Percentiles rank a stretch among this genome's conserved stretches.
phyloP scores from a whole-genome alignment of 2,113 vertebrate genomes.

The Syngnathoides biaculeatus region DNA sequence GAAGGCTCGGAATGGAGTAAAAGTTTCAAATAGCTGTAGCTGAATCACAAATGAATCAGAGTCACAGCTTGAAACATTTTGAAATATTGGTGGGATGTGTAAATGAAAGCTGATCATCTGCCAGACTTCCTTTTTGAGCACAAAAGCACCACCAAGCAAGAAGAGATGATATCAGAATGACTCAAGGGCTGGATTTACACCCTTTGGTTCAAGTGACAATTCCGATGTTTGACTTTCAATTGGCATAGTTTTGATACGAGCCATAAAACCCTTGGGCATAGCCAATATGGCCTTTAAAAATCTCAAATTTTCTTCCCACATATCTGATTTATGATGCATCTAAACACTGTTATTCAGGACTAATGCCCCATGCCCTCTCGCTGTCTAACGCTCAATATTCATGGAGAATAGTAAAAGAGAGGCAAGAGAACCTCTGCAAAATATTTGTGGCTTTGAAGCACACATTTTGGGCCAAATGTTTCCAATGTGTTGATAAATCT shows the following conservation, averaged over 20 bases:
- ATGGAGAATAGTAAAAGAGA: too few species aligned
- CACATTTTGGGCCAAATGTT: too few species aligned
- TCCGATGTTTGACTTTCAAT: neutral
- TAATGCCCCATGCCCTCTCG: too few species aligned
- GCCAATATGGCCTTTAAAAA: neutral
- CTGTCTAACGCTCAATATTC: too few species aligned
- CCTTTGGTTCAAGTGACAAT: neutral
- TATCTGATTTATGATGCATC: neutral
- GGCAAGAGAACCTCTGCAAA: too few species aligned
- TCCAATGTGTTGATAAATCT: too few species aligned
- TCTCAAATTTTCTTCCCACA: neutral
- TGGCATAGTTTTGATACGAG: neutral
- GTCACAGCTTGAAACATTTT: conserved; percentile 8
- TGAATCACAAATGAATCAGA: conserved; percentile 53
- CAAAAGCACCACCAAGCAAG: neutral
- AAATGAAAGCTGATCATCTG: conserved; percentile 23
- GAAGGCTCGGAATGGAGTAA: conserved; percentile 9
- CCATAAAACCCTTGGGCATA: neutral
- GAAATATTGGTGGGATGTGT: conserved; percentile 14
- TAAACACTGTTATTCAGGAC: too few species aligned
- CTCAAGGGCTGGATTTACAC: neutral
- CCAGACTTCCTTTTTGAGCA: neutral
- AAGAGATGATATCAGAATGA: neutral
- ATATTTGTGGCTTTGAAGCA: too few species aligned
- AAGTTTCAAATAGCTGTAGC: conserved; percentile 23